A percentile compares a stretch with the other conserved stretches of the same genome.
phyloP scores from a whole-genome alignment of 2,797 vertebrate genomes.

The Bradypus variegatus region DNA sequence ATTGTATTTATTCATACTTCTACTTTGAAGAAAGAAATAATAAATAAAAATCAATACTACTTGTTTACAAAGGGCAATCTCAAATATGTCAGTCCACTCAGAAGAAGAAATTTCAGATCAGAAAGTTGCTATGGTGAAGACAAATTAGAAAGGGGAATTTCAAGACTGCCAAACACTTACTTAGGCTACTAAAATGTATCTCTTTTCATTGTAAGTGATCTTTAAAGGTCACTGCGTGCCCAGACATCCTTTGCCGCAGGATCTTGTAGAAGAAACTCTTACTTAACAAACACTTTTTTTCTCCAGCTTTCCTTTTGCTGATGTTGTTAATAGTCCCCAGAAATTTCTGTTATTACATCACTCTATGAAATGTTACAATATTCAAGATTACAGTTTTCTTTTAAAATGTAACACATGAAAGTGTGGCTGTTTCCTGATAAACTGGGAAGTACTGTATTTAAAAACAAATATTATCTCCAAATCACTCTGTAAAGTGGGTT shows the following conservation, averaged over 20 bases:
- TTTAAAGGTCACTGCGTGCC: slow-evolving; percentile 39
- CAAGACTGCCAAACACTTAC: slow-evolving; percentile 24
- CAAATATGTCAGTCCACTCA: not conserved
- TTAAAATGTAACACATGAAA: slow-evolving; percentile 33
- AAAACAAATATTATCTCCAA: not conserved
- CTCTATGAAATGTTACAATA: slow-evolving; percentile 31
- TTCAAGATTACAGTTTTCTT: slow-evolving; percentile 21
- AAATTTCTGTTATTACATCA: slow-evolving; percentile 22
- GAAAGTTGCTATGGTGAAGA: slow-evolving; percentile 33
- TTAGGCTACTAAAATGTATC: slow-evolving; percentile 22
- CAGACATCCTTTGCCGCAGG: not conserved
- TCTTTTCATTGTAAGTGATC: slow-evolving; percentile 25
- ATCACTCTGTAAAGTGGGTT: not conserved
- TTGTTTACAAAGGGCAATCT: slow-evolving; percentile 26
- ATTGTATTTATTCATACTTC: slow-evolving; percentile 34
- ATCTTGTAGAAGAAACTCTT: not conserved
- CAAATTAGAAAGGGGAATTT: slow-evolving; percentile 45
- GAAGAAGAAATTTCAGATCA: slow-evolving; percentile 40
- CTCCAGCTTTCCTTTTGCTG: not conserved
- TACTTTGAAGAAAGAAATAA: slow-evolving; percentile 22
- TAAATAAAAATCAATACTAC: slow-evolving; percentile 36
- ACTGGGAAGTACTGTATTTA: not conserved
- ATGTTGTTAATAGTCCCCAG: not conserved
- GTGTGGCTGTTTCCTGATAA: not conserved
- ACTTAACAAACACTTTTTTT: slow-evolving; percentile 26